phyloP scores from a whole-genome alignment of 1,140 invertebrate genomes.

The Cotesia chilonis region DNA sequence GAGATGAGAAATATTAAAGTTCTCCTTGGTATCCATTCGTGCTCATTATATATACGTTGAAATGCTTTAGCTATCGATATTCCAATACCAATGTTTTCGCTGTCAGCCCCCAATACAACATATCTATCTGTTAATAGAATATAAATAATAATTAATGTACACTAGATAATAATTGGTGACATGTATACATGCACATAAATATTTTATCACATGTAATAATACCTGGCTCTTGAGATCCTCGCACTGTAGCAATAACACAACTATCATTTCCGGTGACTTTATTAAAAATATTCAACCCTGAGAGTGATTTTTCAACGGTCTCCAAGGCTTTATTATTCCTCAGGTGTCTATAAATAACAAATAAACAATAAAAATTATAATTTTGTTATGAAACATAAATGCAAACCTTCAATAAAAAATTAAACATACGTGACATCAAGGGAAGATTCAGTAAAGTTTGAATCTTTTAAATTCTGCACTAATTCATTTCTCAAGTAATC shows the following conservation, averaged over 20 bases:
- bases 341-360: constrained; percentile 3
- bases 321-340: constrained; percentile 23
- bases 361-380: background rate
- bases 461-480: constrained; percentile 45
- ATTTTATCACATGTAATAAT: constrained; percentile 18
- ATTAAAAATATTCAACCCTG: constrained; percentile 37
- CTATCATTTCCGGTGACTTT: constrained; percentile 43
- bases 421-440: constrained; percentile 29
- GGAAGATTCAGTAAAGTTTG: constrained; percentile 37
- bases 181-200: constrained; percentile 11
- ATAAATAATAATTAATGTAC: background rate
- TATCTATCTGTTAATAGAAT: constrained; percentile 54
- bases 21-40: constrained; percentile 55
- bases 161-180: too few relatives aligned
- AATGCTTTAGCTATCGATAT: constrained; percentile 53
- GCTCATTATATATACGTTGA: constrained; percentile 44
- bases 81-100: constrained; percentile 46
- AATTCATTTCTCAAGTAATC: constrained; percentile 48
- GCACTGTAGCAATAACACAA: constrained; percentile 47
- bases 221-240: constrained; percentile 56
- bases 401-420: background rate
- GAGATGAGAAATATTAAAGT: constrained; percentile 58
- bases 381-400: background rate
- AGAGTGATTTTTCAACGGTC: constrained; percentile 35
- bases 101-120: constrained; percentile 53